Percentiles rank a stretch among this genome's conserved stretches.
These are phyloP conservation scores for Aldabrachelys gigantea DNA, from an alignment of 2,113 vertebrate species.

Conservation along the genomic window DNA sequence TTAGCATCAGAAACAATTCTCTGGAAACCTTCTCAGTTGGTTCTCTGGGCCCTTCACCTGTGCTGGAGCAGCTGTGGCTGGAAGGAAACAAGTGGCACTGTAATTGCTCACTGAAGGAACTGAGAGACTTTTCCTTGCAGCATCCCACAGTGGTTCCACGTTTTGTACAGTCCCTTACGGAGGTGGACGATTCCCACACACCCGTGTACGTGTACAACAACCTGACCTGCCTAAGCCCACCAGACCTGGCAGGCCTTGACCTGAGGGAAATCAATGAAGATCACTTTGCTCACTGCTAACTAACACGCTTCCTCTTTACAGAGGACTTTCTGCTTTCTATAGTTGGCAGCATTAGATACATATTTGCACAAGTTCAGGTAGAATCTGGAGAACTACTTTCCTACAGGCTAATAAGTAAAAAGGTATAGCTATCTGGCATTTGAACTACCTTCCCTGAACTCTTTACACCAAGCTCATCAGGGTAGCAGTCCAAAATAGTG, in stretches of 20 bases:
- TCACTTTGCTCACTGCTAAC: conserved; percentile 84
- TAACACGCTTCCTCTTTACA: not conserved
- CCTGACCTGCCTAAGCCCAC: conserved; percentile 89
- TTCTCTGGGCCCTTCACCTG: conserved; percentile 53
- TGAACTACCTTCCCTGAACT: not conserved
- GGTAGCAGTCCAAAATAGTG: not conserved
- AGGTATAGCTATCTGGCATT: not conserved
- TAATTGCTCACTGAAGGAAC: conserved; percentile 83
- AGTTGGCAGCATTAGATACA: not conserved
- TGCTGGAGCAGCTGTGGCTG: conserved; percentile 90
- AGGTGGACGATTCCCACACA: conserved; percentile 85
- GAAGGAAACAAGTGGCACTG: conserved; percentile 93
- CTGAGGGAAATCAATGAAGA: conserved; percentile 84
- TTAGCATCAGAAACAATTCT: conserved; percentile 87
- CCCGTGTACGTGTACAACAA: conserved; percentile 90
- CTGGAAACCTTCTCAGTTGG: conserved; percentile 76
- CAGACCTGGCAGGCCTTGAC: conserved; percentile 82
- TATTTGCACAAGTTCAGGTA: not conserved
- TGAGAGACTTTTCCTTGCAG: conserved; percentile 84
- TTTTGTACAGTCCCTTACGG: conserved; percentile 83
- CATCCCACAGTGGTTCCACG: conserved; percentile 84
- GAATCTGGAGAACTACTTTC: not conserved
- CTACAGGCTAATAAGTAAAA: not conserved
- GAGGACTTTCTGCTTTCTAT: not conserved
- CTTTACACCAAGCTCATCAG: not conserved